Evolutionary conservation across 92 coral and sea anemone species (phyloP).

Genomic region (Ricordea florida): DNA sequence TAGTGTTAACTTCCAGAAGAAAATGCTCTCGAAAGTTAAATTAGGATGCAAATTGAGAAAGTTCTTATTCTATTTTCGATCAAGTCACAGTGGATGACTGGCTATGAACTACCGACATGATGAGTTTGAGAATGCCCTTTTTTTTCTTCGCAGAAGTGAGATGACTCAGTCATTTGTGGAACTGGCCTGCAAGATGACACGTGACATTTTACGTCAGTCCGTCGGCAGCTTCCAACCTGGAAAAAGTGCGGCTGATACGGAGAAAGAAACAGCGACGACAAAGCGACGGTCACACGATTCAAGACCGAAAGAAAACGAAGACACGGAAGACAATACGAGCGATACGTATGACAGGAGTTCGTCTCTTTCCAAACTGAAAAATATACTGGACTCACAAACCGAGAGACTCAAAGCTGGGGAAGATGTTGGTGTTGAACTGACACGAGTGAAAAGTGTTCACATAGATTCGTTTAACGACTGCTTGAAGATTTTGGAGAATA

Average conservation of each 20-base stretch:
- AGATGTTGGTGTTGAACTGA: slow-evolving; percentile 36
- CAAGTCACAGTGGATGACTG: no score
- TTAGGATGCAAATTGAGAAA: no score
- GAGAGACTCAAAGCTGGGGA: slow-evolving; percentile 26
- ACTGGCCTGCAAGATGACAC: slow-evolving; percentile 95
- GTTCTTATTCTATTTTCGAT: no score
- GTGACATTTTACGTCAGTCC: slow-evolving; percentile 87
- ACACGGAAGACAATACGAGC: background rate
- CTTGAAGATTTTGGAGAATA: slow-evolving; percentile 77
- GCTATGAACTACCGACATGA: no score
- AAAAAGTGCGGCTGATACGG: background rate
- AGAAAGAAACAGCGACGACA: background rate
- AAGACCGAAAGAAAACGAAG: slow-evolving; percentile 17
- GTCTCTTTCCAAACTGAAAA: slow-evolving; percentile 46
- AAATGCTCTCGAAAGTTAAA: no score
- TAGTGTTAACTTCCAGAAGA: no score
- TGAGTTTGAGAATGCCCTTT: background rate
- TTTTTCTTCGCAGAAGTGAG: slow-evolving; percentile 66
- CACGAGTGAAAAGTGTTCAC: slow-evolving; percentile 75
- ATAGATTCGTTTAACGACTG: slow-evolving; percentile 91
- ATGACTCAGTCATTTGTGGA: slow-evolving; percentile 96
- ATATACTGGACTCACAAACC: slow-evolving; percentile 65
- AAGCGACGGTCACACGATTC: background rate
- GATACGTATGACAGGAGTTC: background rate
- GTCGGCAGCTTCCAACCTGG: slow-evolving; percentile 50